Base-by-base conservation (phyloP, 2,888 invertebrate species). In the Apamea monoglypha region DNA sequence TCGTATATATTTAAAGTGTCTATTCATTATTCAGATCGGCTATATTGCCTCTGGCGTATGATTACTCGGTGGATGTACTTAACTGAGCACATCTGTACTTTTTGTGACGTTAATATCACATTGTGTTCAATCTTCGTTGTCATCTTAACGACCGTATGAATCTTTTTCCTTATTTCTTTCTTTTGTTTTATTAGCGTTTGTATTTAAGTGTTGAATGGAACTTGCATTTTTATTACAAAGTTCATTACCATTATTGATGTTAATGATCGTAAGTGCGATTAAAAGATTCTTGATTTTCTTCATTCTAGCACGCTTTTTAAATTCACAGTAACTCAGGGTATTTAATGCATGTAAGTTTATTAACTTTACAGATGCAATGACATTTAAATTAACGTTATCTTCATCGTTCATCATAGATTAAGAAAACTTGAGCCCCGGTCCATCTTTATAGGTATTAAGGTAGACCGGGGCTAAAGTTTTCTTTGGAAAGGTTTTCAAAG, bases 51-150 rank as follows among this genome's bases (percentile, higher is more conserved):
- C 59, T 29, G 74, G 85, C 80, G 18, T 72, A 64, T 70, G 68
- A 82, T 82, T 78, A 76, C 70, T 63, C 32, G 18, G 63, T 64
- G 21, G 29, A n/a, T 70, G 74, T 69, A 82, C n/a, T 71, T 71
- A 40, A 59, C 63, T 70, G 63, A 74, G 53, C 68, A 50, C 59
- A 63, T 78, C 61, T 74, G 67, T 80, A 56, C 66, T 80, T 72
- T 70, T 85, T 84, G 59, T 77, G 63, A 77, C 74, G 67, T 77
- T 85, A 86, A 83, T 77, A 64, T 69, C 70, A 73, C 80, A 76
- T 85, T 86, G 80, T 86, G 74, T 76, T 78, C 75, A 78, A 74
- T 82, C 76, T 70, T 66, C 36, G 32, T 78, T 77, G 76, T 86
- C 63, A 86, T 83, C 86, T 78, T 84, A 85, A 84, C 69, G 78